Percentiles rank a stretch among this genome's conserved stretches.
phyloP scores from a whole-genome alignment of 2,797 vertebrate genomes.

The Benthosema pterotum region DNA sequence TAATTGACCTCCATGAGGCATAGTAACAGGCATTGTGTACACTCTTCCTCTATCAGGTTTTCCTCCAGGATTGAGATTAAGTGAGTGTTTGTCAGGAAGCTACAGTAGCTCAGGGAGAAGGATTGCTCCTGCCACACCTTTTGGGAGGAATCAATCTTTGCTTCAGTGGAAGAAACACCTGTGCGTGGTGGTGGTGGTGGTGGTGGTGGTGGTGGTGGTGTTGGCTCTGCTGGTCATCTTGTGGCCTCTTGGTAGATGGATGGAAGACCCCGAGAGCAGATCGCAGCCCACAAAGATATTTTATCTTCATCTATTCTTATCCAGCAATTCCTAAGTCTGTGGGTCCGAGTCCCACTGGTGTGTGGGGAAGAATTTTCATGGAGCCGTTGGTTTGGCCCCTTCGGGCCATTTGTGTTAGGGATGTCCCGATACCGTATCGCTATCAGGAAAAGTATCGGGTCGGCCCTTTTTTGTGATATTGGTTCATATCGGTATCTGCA shows the following conservation, averaged over 20 bases:
- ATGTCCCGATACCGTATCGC: too few relatives aligned
- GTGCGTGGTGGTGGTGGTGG: conserved; percentile 4
- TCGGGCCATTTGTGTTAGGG: too few relatives aligned
- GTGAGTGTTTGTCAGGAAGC: conserved; percentile 42
- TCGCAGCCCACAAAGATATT: conserved; percentile 8
- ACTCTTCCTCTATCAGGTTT: conserved; percentile 4
- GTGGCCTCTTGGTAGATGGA: not conserved
- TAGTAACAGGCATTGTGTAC: not conserved
- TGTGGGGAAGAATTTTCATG: too few relatives aligned
- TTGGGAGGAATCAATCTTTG: conserved; percentile 39
- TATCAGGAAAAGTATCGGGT: too few relatives aligned
- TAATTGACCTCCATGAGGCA: too few relatives aligned
- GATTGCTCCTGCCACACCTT: conserved; percentile 18
- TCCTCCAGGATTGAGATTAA: conserved; percentile 40
- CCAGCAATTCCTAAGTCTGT: too few relatives aligned
- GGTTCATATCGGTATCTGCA: too few relatives aligned
- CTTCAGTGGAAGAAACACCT: conserved; percentile 19
- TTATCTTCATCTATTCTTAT: not conserved
- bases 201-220: too few relatives aligned
- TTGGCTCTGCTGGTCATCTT: not conserved
- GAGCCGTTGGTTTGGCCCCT: too few relatives aligned
- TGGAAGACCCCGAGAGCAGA: conserved; percentile 21
- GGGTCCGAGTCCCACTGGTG: too few relatives aligned
- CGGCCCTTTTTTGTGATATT: too few relatives aligned
- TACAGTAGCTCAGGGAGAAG: conserved; percentile 40